Conservation (phyloP, 2,797 vertebrate genomes). For the Sternarchorhynchus goeldii region DNA sequence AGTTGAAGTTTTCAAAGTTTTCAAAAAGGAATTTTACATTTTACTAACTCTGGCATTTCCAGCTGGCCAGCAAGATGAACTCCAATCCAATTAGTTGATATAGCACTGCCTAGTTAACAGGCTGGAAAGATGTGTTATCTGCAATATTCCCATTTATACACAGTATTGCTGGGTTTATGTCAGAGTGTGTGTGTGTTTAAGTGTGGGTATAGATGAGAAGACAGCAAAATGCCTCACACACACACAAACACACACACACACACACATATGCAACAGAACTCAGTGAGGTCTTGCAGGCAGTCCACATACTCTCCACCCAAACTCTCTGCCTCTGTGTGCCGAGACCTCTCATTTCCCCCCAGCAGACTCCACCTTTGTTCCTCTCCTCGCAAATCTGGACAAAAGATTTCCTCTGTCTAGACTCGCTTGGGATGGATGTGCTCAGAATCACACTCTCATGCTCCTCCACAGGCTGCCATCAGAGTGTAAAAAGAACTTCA, state of each 20-base stretch:
- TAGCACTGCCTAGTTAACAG: slow-evolving; percentile 6
- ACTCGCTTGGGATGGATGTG: slow-evolving; percentile 3
- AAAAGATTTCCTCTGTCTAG: slow-evolving; percentile 34
- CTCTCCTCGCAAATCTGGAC: slow-evolving; percentile 32
- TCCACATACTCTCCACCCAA: slow-evolving; percentile 30
- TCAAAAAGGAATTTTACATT: slow-evolving; percentile 20
- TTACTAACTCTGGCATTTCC: slow-evolving; percentile 18
- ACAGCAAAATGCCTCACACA: slow-evolving; percentile 28
- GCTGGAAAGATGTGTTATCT: not conserved
- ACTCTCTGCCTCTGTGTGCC: slow-evolving; percentile 6
- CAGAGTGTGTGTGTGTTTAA: slow-evolving; percentile 14
- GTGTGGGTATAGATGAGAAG: not conserved
- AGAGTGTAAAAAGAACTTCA: slow-evolving; percentile 9
- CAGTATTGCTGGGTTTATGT: slow-evolving; percentile 12
- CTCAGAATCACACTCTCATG: slow-evolving; percentile 29
- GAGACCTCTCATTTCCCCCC: slow-evolving; percentile 12
- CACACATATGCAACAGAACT: slow-evolving; percentile 28
- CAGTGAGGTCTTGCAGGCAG: slow-evolving; percentile 18
- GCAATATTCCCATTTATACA: not conserved
- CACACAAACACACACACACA: slow-evolving; percentile 33
- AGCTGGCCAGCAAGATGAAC: slow-evolving; percentile 24
- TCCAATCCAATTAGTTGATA: slow-evolving; percentile 36
- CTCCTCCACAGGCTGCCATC: not conserved
- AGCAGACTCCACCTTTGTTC: slow-evolving; percentile 35
- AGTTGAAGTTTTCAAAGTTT: not conserved